Base-by-base conservation (phyloP, 1,140 invertebrate species). In the Lanistes nyassanus region DNA sequence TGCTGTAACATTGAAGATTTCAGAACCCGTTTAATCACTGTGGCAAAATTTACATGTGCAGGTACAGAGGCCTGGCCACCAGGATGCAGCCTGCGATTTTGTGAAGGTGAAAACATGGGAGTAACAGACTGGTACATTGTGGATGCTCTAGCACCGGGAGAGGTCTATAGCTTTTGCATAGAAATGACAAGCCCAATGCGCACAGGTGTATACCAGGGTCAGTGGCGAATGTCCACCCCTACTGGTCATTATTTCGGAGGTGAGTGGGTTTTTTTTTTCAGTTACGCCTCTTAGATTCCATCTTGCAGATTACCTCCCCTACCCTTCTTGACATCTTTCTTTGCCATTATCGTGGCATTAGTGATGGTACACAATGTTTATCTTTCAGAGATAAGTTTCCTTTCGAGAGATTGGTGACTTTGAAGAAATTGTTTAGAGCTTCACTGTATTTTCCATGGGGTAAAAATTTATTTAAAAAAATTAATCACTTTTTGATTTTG, bases 201-300 rank as follows among this genome's bases (percentile, higher is more conserved):
- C 68, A 89, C 92, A 73, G 95, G 95, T 19, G 91, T 92, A n/a
- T 95, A 94, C 85, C 92, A 94, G 81, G 92, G 93, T 88, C 93
- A 94, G 89, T 97, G 95, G 95, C 92, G 95, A 77, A 92, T 96
- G 91, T 92, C 92, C 83, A 95, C 94, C 65, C 90, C 93, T 34
- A 92, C 92, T 79, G 95, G 95, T 72, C 91, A 92, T 76, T 94
- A 93, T 87, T 96, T 96, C 92, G 95, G 95, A 90, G 94, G 94
- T 95, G 89, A 88, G 76, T 23, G 26, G 16, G 11, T 51, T 23
- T 19, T 37, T 39, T 36, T 56, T 26, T 19, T 39, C 29, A 9
- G 51, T 3, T 26, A 3, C 66, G n/a, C n/a, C n/a, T n/a, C n/a
- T n/a, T n/a, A n/a, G n/a, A n/a, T n/a, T n/a, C n/a, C n/a, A n/a